A percentile compares a stretch with the other conserved stretches of the same genome.
Conservation (phyloP, 2,113 vertebrate species). For the Synchiropus splendidus region DNA sequence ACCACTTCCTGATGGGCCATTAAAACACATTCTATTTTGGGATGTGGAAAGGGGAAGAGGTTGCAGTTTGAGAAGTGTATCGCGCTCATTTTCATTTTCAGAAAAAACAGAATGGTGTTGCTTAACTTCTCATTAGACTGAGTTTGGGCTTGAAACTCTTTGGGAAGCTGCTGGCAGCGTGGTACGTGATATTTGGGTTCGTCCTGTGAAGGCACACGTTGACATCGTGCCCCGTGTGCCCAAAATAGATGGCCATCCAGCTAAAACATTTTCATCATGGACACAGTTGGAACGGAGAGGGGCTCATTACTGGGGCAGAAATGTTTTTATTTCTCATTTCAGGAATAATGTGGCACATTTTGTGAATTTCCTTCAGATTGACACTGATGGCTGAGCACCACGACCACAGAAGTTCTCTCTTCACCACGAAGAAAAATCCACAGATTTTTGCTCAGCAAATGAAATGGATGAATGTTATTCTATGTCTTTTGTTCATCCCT, state of each 20-base stretch:
- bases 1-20: slow-evolving; percentile 16
- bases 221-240: slow-evolving; percentile 50
- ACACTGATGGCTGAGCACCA: no score
- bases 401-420: no score
- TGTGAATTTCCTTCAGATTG: no score
- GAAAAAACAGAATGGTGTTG: slow-evolving; percentile 9
- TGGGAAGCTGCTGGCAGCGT: slow-evolving; percentile 40
- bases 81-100: slow-evolving; percentile 20
- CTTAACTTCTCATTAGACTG: slow-evolving; percentile 20
- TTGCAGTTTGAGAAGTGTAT: slow-evolving; percentile 19
- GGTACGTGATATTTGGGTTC: slow-evolving; percentile 53
- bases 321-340: no score
- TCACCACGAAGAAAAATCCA: no score
- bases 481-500: no score
- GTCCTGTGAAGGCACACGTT: slow-evolving; percentile 50
- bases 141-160: slow-evolving; percentile 40
- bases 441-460: no score
- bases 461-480: no score
- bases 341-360: no score
- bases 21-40: slow-evolving; percentile 24
- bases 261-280: slow-evolving; percentile 50
- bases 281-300: no score
- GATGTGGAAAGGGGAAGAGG: slow-evolving; percentile 4
- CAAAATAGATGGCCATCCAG: slow-evolving; percentile 54
- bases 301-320: no score